Percentiles rank a stretch among this genome's conserved stretches.
These are phyloP conservation scores for Sciaenops ocellatus DNA, from an alignment of 2,797 vertebrate species.

Conservation along the genomic window DNA sequence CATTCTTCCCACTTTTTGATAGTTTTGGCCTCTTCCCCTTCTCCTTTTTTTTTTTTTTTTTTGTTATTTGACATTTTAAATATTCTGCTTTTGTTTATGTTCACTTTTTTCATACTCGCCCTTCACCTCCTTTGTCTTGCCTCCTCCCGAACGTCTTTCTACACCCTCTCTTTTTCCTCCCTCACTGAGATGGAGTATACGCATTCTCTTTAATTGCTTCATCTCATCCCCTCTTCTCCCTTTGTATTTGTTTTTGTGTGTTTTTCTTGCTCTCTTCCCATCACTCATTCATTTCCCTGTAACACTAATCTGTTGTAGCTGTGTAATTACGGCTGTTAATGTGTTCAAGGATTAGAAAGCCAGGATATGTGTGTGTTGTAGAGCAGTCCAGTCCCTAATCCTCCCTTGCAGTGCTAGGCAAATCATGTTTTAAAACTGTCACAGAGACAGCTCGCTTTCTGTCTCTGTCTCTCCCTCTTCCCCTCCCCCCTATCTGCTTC, in stretches of 20 bases:
- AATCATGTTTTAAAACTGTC: constrained; percentile 67
- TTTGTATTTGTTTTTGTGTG: constrained; percentile 42
- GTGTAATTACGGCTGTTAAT: constrained; percentile 81
- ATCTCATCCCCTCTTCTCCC: constrained; percentile 5
- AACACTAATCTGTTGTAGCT: constrained; percentile 78
- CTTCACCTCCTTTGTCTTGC: constrained; percentile 17
- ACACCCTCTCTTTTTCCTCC: background rate
- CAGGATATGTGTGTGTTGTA: constrained; percentile 47
- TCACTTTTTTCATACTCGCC: background rate
- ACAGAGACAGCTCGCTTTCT: constrained; percentile 59
- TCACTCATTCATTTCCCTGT: constrained; percentile 63
- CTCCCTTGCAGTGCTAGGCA: constrained; percentile 55
- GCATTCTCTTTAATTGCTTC: constrained; percentile 30
- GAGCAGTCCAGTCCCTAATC: constrained; percentile 69
- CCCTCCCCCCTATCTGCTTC: constrained; percentile 35
- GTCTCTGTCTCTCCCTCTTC: constrained; percentile 3
- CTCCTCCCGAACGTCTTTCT: constrained; percentile 11
- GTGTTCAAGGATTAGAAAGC: constrained; percentile 79
- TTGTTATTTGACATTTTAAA: constrained; percentile 18
- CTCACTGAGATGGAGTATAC: constrained; percentile 18
- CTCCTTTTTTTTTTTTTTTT: background rate
- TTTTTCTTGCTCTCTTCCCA: constrained; percentile 50
- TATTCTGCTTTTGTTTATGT: constrained; percentile 24
- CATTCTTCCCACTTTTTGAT: constrained; percentile 24
- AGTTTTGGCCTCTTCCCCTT: constrained; percentile 14